A percentile compares a stretch with the other conserved stretches of the same genome.
These are phyloP conservation scores for Neogale vison DNA, from an alignment of 2,113 vertebrate species.

Conservation along the genomic window DNA sequence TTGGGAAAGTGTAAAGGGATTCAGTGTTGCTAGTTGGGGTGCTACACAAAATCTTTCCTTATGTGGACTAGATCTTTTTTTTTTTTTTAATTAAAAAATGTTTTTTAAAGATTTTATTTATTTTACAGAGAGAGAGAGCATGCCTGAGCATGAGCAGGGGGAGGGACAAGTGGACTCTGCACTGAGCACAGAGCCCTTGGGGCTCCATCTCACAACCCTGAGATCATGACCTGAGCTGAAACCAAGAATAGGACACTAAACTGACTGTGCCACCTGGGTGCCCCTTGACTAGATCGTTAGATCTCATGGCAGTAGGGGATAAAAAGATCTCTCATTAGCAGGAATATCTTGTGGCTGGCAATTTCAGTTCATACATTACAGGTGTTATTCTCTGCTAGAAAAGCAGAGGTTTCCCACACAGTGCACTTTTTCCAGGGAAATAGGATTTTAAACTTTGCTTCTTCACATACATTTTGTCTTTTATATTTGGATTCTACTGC, in stretches of 20 bases:
- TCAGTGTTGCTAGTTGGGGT: not conserved
- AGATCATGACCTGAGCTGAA: not conserved
- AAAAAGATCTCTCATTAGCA: not conserved
- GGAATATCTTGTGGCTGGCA: not conserved
- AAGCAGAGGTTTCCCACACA: not conserved
- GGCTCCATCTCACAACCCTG: not conserved
- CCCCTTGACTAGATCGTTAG: not conserved
- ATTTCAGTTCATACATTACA: not conserved
- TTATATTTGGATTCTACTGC: constrained; percentile 28
- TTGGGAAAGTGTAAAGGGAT: not conserved
- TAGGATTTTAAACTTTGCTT: constrained; percentile 41
- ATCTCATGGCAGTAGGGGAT: not conserved
- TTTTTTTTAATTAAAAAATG: not conserved
- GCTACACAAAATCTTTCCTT: not conserved
- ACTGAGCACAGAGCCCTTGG: not conserved
- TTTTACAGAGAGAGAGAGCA: not conserved
- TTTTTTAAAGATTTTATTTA: not conserved
- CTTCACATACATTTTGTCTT: constrained; percentile 36
- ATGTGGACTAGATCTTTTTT: not conserved
- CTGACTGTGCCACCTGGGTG: not conserved
- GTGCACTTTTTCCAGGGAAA: not conserved
- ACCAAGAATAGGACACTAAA: not conserved
- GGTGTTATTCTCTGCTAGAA: not conserved
- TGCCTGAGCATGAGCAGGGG: not conserved
- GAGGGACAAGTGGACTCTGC: not conserved